A percentile compares a stretch with the other conserved stretches of the same genome.
Evolutionary conservation across 2,113 vertebrate genomes (phyloP).

Genomic region (Bos taurus): ARS-UCD2.0 NC_037330.1:40107501-40108000

Average conservation of each 20-base stretch:
- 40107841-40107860: background rate
- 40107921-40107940: background rate
- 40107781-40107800: background rate
- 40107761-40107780: background rate
- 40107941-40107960: background rate
- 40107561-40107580: too few relatives aligned
- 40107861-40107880: background rate
- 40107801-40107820: background rate
- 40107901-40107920: background rate
- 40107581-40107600: too few relatives aligned
- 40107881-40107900: background rate
- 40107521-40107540: too few relatives aligned
- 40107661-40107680: too few relatives aligned
- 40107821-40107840: background rate
- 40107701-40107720: too few relatives aligned
- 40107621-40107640: too few relatives aligned
- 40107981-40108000: background rate
- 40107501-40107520: too few relatives aligned
- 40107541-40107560: too few relatives aligned
- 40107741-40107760: background rate
- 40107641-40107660: too few relatives aligned
- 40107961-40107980: background rate
- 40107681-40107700: too few relatives aligned
- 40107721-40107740: background rate
- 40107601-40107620: too few relatives aligned